Base-by-base conservation (phyloP, 2,113 vertebrate genomes). In the Ochotona curzoniae region DNA sequence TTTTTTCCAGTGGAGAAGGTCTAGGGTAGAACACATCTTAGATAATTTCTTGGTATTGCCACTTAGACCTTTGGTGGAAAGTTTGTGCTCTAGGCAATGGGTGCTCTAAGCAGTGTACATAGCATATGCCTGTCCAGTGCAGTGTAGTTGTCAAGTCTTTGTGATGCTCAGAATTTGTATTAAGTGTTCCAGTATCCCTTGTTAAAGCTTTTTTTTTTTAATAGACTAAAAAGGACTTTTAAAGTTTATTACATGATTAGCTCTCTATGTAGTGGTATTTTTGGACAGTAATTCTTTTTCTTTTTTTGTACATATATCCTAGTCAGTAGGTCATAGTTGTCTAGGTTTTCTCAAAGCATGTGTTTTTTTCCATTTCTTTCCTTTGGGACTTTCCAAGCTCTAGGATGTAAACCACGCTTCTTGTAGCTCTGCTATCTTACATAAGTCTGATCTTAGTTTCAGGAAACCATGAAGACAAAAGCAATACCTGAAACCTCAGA, bases 361-460 rank as follows among this genome's bases (percentile, higher is more conserved):
- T 66, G 10, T 86, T 17, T 81, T 26, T 86, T 90, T 83, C 32
- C 10, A n/a, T 90, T 75, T 95, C 80, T 94, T 88, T 88, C 79
- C 76, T 28, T 44, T 75, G 82, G 61, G 7, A 30, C 60, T 83
- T 86, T 44, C n/a, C 18, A 74, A 44, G 28, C 25, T 83, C 23
- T 61, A 38, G 79, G 51, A 44, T 30, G 69, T 23, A 66, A 28
- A 7, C 18, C 13, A 80, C 32, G 7, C 7, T 23, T 67, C 28
- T 44, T 28, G 23, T 18, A 4, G 30, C 51, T 75, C 69, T 70
- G 30, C 32, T 5, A 54, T 89, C 32, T 51, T 89, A 32, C 3
- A 70, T 51, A 67, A 49, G 51, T 47, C 21, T 87, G 21, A 90
- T 8, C 25, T 26, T 61, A 61, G 51, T n/a, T 88, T 79, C 49